phyloP scores from a whole-genome alignment of 1,140 invertebrate genomes.

The Drosophila lacteicornis region DNA sequence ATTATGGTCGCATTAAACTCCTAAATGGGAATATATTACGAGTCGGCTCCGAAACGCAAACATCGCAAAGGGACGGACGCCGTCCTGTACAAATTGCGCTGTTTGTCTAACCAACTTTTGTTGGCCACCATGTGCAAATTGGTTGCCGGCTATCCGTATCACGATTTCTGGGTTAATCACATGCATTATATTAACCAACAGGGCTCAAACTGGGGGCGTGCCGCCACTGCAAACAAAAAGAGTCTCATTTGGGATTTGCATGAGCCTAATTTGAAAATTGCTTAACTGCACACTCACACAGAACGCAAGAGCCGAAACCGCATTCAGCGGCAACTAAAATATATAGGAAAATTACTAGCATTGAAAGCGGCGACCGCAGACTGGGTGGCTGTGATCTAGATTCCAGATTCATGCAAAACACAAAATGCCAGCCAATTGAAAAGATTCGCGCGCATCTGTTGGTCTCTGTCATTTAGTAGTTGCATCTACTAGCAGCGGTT shows the following conservation, averaged over 20 bases:
- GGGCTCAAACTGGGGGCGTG: slow-evolving; percentile 11
- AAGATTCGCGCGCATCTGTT: slow-evolving; percentile 64
- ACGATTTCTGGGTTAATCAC: slow-evolving; percentile 69
- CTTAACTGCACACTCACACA: slow-evolving; percentile 40
- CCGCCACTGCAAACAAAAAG: slow-evolving; percentile 63
- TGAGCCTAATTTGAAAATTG: slow-evolving; percentile 82
- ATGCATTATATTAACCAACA: slow-evolving; percentile 59
- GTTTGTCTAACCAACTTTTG: slow-evolving; percentile 56
- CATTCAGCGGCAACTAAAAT: slow-evolving; percentile 36
- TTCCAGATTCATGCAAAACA: slow-evolving; percentile 67
- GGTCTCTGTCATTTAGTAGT: slow-evolving; percentile 45
- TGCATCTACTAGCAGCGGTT: slow-evolving; percentile 16
- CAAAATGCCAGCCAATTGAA: slow-evolving; percentile 75
- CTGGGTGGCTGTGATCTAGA: slow-evolving; percentile 52
- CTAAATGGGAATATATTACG: slow-evolving; percentile 40
- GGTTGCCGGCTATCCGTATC: slow-evolving; percentile 32
- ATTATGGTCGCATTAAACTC: slow-evolving; percentile 41
- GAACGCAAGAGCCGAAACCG: slow-evolving; percentile 49
- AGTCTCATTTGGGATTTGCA: slow-evolving; percentile 60
- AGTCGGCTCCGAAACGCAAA: slow-evolving; percentile 3
- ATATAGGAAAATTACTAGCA: slow-evolving; percentile 35
- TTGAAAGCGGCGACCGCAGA: slow-evolving; percentile 30
- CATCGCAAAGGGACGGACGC: slow-evolving; percentile 10
- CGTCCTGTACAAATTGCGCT: slow-evolving; percentile 30
- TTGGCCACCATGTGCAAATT: slow-evolving; percentile 50